Evolutionary conservation across 2,888 invertebrate species (phyloP), one percentile per base, ranked within the genome.

Genomic region (Ophioninae sp.): DNA sequence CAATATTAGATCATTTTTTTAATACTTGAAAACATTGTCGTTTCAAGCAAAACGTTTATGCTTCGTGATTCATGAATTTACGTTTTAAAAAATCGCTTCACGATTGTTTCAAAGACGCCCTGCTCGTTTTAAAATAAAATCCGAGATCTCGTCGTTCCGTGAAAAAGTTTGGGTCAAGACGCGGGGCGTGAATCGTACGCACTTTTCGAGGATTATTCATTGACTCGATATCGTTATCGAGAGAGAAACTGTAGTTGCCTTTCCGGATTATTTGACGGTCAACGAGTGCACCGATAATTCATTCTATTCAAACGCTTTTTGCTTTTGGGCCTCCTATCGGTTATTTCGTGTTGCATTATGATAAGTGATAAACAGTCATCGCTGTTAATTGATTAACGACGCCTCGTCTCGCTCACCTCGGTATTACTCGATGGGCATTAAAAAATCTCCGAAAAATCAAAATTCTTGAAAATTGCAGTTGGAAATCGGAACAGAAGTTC

Each of bases 331-430:
- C 20, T 61, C 44, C 37, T 62, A 70, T 76, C 77, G 64, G 20
- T 17, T 20, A 39, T 10, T 39, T 21, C 23, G n/a, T 7, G n/a
- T 77, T 81, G 81, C 81, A 77, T 77, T 73, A 77, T 61, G 68
- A 73, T 67, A 73, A 44, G 39, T 44, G 76, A 73, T 81, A 77
- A 39, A 68, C 61, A 77, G 77, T 81, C 72, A 50, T 65, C 50
- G 61, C 72, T 5, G 73, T 81, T 61, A 61, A 67, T 39, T 76
- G 72, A 77, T 77, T 77, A 77, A 41, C 41, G 10, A 44, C 6
- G 67, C n/a, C 23, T 68, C 30, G 17, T 50, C 17, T 68, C 6
- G 44, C 13, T 68, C 39, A 10, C 50, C 2, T 13, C 30, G 1
- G 17, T 20, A 23, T 41, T 21, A 67, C 21, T n/a, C 67, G 30